Percentiles rank a stretch among this genome's conserved stretches.
phyloP scores from a whole-genome alignment of 2,888 invertebrate genomes.

The Thera britannica region DNA sequence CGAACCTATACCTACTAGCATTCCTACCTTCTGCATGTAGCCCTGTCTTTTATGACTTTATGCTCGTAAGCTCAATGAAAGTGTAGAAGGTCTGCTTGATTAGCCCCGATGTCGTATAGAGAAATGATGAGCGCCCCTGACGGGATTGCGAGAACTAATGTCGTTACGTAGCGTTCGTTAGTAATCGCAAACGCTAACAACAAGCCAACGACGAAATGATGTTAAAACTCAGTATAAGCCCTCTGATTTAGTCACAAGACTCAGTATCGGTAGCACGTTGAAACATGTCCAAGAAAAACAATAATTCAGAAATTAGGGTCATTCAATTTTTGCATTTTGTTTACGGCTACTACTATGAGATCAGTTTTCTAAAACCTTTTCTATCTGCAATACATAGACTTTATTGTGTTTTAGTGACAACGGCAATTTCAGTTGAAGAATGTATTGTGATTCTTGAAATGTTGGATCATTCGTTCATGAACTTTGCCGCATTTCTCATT shows the following conservation, averaged over 20 bases:
- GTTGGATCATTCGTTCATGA: not conserved
- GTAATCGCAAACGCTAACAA: too few species aligned
- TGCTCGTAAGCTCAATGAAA: too few species aligned
- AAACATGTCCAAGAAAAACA: not conserved
- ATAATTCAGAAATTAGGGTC: not conserved
- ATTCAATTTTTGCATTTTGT: not conserved
- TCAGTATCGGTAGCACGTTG: not conserved
- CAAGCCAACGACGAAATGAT: too few species aligned
- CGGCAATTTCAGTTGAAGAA: not conserved
- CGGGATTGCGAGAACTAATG: too few species aligned
- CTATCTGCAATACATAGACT: constrained; percentile 1
- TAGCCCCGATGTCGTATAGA: too few species aligned
- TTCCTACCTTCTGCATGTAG: too few species aligned
- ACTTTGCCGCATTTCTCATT: not conserved
- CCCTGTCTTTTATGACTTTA: too few species aligned
- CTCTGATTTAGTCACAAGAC: not conserved
- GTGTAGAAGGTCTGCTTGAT: too few species aligned
- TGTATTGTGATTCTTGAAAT: not conserved
- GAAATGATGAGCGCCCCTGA: too few species aligned
- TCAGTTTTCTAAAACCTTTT: constrained; percentile 2
- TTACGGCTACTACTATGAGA: constrained; percentile 5
- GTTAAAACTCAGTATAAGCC: too few species aligned
- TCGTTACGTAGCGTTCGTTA: too few species aligned
- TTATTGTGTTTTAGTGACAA: not conserved
- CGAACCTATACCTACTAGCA: too few species aligned